phyloP scores from a whole-genome alignment of 2,888 invertebrate genomes.

The Napeogenes inachia region DNA sequence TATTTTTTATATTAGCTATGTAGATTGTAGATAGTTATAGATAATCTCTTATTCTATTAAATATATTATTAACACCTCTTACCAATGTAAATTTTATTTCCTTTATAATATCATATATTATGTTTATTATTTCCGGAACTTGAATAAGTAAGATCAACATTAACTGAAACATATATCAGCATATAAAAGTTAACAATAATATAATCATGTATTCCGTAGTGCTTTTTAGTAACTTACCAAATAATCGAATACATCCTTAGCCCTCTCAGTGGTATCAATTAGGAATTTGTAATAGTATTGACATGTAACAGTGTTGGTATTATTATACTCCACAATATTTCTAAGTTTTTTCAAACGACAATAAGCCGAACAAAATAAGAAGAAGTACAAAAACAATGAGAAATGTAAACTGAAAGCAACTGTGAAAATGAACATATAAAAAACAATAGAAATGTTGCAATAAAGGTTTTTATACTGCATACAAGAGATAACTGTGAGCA shows the following conservation, averaged over 20 bases:
- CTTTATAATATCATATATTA: conserved; percentile 8
- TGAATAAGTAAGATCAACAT: conserved; percentile 11
- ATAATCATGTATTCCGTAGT: neutral
- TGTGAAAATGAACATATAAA: neutral
- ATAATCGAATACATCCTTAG: conserved; percentile 15
- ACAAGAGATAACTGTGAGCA: neutral
- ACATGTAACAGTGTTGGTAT: neutral
- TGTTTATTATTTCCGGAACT: conserved; percentile 13
- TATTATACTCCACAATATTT: neutral
- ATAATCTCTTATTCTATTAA: no score
- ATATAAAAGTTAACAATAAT: neutral
- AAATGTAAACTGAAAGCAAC: conserved; percentile 6
- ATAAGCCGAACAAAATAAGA: conserved; percentile 15
- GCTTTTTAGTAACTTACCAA: conserved; percentile 9
- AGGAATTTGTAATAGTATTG: conserved; percentile 21
- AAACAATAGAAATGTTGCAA: neutral
- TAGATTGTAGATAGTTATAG: no score
- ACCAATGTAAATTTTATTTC: conserved; percentile 10
- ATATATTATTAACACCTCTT: neutral
- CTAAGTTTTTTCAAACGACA: conserved; percentile 15
- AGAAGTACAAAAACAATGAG: conserved; percentile 17
- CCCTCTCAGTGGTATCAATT: conserved; percentile 13
- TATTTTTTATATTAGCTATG: no score
- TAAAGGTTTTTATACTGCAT: neutral
- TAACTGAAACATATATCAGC: conserved; percentile 1